Base-by-base conservation (phyloP, 2,113 vertebrate species). In the Cromileptes altivelis region DNA sequence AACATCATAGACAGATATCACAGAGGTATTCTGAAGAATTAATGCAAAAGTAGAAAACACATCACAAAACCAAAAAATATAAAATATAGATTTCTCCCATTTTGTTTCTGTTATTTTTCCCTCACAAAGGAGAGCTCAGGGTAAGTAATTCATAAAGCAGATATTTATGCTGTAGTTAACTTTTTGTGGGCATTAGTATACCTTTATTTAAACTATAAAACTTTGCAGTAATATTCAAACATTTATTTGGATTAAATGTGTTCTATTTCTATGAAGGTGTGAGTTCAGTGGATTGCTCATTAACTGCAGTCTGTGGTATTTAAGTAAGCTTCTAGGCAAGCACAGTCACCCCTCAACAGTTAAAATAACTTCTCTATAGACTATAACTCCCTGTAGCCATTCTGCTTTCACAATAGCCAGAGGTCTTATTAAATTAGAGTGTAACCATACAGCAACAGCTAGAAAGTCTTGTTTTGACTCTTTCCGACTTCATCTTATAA, bases 391-490 rank as follows among this genome's bases (percentile, higher is more conserved):
- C 63, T 49, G 64, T 12, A 61, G 75, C 75, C 37, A 45, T 75
- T 72, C 21, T 68, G 60, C 65, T 50, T 40, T 56, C 71, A 80
- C 74, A 73, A 77, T 62, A 74, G 73, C 82, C 55, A 75, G 52
- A 77, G 70, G 82, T 78, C 70, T 27, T 78, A 49, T 53, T 78
- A 83, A 75, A 90, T 85, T 65, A 78, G 27, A 47, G 62, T 40
- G 30, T 53, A 63, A 58, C 65, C 9, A 64, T 23, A 69, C 7
- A 56, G 62, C 52, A 78, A 52, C 80, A 17, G 23, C 63, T 58
- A 63, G 10, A 81, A 76, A 80, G 53, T 82, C 68, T 62, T 67
- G 62, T 72, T 79, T 61, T 58, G 78, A 55, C 79, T 84, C 33
- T 30, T 74, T 33, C 9, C n/a, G 50, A 17, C 40, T 70, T 53